Evolutionary conservation across 2,797 vertebrate genomes (phyloP), one percentile per base, ranked within the genome.

Genomic region (Pterois miles): DNA sequence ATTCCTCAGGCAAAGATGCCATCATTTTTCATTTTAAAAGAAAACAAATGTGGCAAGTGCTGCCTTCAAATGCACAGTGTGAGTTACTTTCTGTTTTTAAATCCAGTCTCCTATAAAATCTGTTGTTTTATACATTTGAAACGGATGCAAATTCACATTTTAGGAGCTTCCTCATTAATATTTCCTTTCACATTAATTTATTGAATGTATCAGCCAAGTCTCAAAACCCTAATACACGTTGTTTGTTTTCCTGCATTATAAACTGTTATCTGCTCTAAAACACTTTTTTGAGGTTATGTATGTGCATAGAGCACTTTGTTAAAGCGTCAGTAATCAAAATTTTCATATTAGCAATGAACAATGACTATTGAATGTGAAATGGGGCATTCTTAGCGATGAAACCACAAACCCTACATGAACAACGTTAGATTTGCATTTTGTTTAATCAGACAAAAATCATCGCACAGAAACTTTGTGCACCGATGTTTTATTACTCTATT

Each of bases 1-100:
- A 71, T 52, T 82, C 59, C 31, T 81, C 56, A 6, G 20, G 34
- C 36, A 82, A 59, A 48, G 50, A 57, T 52, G 58, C 38, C 38
- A 5, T 25, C 4, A 25, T 25, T 66, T 69, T 70, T 36, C 13
- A 62, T 74, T 36, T 69, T 13, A 43, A 71, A 58, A 23, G 13
- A 54, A 62, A 74, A 65, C 16, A 46, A 40, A 29, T 27, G 22
- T 40, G 34, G 33, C 13, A 59, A 13, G 25, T 33, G 59, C 2
- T 56, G 50, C 6, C 8, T 22, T 56, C 9, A 57, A 36, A 34
- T 36, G 6, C 33, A 22, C 4, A 25, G 1, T 23, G 4, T 38
- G 18, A 63, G 23, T 60, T 58, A 52, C 4, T 9, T 60, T 52
- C 12, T 38, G 56, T 25, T 62, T 59, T 58, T 18, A 25, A 52